These are phyloP conservation scores for Paedocypris sp. DNA, from an alignment of 2,113 vertebrate species.

Conservation along the genomic window DNA sequence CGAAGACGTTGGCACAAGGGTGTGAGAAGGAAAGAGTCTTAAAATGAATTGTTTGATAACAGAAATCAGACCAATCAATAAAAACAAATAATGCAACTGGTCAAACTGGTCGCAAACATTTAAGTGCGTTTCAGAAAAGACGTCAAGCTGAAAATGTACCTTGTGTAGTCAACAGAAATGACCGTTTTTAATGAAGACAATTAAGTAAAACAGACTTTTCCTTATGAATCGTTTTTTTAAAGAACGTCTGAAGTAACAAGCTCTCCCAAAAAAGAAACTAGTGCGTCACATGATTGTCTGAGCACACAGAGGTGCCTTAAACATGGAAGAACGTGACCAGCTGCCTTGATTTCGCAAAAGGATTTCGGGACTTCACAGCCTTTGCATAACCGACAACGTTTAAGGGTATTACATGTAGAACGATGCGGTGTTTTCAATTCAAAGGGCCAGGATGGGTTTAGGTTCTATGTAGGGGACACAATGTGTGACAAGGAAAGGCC, in stretches of 20 bases:
- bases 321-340: neutral
- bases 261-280: conserved; percentile 1
- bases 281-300: conserved; percentile 16
- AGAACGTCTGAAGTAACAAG: conserved; percentile 18
- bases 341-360: neutral
- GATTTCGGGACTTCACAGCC: neutral
- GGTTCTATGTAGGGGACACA: conserved; percentile 15
- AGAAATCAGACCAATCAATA: no score
- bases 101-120: no score
- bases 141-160: no score
- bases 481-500: conserved; percentile 4
- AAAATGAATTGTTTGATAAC: no score
- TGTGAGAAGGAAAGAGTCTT: no score
- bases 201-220: no score
- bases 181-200: neutral
- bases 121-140: no score
- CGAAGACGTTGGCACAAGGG: no score
- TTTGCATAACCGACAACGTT: neutral
- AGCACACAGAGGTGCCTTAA: neutral
- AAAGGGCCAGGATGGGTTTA: conserved; percentile 38
- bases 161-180: neutral
- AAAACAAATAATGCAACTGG: no score
- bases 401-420: neutral
- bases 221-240: conserved; percentile 14
- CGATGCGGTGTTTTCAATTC: conserved; percentile 16